phyloP scores from a whole-genome alignment of 2,113 vertebrate genomes.

The Barnardius zonarius region DNA sequence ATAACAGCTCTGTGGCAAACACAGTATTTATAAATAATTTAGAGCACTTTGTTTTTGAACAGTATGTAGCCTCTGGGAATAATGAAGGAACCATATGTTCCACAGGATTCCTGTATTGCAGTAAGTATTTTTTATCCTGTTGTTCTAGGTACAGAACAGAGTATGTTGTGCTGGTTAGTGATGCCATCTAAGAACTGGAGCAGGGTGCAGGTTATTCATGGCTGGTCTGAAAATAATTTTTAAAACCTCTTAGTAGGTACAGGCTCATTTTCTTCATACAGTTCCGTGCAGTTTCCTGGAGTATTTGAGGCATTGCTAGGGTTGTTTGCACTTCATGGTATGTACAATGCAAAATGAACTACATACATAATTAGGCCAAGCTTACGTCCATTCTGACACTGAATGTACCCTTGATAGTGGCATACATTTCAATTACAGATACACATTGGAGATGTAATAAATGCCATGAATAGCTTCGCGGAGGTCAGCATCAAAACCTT shows the following conservation, averaged over 20 bases:
- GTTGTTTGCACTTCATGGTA: background rate
- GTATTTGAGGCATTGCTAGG: background rate
- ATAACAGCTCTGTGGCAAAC: background rate
- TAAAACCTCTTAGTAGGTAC: background rate
- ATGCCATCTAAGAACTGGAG: background rate
- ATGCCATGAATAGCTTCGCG: background rate
- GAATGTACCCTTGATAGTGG: background rate
- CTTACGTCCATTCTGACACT: background rate
- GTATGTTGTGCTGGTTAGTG: background rate
- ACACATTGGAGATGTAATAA: background rate
- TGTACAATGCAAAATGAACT: background rate
- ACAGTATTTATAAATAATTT: slow-evolving; percentile 22
- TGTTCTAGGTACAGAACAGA: background rate
- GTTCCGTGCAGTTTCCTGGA: background rate
- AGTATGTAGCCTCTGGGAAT: background rate
- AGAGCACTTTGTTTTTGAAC: slow-evolving; percentile 4
- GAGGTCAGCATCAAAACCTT: background rate
- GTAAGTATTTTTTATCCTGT: background rate
- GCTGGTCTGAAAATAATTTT: background rate
- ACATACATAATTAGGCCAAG: background rate
- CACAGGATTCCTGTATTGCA: background rate
- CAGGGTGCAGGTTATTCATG: background rate
- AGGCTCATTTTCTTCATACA: background rate
- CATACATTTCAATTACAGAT: background rate
- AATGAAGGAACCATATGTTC: background rate